Base-by-base conservation (phyloP, 2,113 vertebrate species). In the Protomyctophum bolini region DNA sequence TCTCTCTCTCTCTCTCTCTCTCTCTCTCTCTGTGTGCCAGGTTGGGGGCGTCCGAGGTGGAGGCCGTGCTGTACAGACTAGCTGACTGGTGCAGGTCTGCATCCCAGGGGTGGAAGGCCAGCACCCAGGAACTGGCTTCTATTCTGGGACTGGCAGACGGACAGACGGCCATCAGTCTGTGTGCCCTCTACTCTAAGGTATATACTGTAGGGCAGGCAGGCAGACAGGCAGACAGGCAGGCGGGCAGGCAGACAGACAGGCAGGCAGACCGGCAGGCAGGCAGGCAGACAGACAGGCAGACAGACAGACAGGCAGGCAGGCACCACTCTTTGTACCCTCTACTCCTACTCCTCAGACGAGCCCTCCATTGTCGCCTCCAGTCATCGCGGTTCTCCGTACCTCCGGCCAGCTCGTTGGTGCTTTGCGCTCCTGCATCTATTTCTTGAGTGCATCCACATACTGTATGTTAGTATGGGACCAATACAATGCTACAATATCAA, bases 61-160 rank as follows among this genome's bases (percentile, higher is more conserved):
- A 87, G 33, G 68, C 46, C 0, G 76, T 80, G 0, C 57, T 94
- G 59, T 64, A 61, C 14, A 69, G 54, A 10, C 84, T 94, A 86
- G 83, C 88, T 56, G 87, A 89, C 76, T 80, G 80, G 63, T 92
- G 91, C 79, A 81, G 12, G 50, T 79, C 84, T 4, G 75, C 47
- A 10, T 57, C 48, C 41, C 47, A 57, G 68, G 72, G 68, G 3
- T 56, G 65, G 7, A 70, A 55, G 61, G 75, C 58, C 67, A 68
- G 52, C 0, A 52, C 54, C 1, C 86, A 92, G 6, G 83, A 91
- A 5, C 81, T 94, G 14, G 12, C 59, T 12, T 63, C 83, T 3
- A 11, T 92, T 8, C 66, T 94, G 0, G 75, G 79, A 4, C 84
- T 93, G 21, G 65, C n/a, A 0, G 84, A 91, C 0, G 71, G 6